Base-by-base conservation (phyloP, 37 sponge, comb jelly and placozoan species). In the Theonella swinhoei region DNA sequence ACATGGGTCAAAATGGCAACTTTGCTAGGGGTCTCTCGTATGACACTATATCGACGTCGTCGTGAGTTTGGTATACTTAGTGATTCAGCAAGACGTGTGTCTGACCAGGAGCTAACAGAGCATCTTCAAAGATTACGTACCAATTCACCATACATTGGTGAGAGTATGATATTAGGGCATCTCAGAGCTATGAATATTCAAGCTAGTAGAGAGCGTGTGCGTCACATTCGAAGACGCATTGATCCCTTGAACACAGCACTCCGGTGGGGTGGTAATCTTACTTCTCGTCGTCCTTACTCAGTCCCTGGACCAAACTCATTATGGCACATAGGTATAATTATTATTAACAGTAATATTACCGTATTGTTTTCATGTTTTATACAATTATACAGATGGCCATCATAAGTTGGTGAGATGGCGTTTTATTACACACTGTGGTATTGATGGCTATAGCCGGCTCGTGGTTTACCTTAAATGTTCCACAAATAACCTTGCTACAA, bases 321-420 rank as follows among this genome's bases (percentile, higher is more conserved):
- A 34, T 87, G 88, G 88, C 88, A 87, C 63, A 87, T 87, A 29
- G 88, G 84, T 83, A 81, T 79, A 17, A 47, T 14, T 17, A 17
- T 47, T 14, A 66, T 66, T 23, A 66, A 5, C 68, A 8, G 68
- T n/a, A n/a, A n/a, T n/a, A n/a, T n/a, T n/a, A n/a, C n/a, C 24
- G 11, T 28, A 11, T 74, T 74, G 23, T 36, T 40, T 42, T 74
- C 24, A 47, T 47, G 7, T 47, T 17, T 7, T 47, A 14, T 47
- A 47, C 7, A 17, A 14, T 47, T 42, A 43, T 39, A 11, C 35
- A 84, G 76, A 84, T 84, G 76, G 76, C 0, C 84, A 84, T 39
- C 81, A 80, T 32, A 84, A 83, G 39, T 41, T 88, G 26, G 67
- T 88, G 20, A 39, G 88, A 39, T 87, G 88, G 88, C 34, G 76